Conservation (phyloP, 2,888 invertebrate species). For the Drosophila ustulata region DNA sequence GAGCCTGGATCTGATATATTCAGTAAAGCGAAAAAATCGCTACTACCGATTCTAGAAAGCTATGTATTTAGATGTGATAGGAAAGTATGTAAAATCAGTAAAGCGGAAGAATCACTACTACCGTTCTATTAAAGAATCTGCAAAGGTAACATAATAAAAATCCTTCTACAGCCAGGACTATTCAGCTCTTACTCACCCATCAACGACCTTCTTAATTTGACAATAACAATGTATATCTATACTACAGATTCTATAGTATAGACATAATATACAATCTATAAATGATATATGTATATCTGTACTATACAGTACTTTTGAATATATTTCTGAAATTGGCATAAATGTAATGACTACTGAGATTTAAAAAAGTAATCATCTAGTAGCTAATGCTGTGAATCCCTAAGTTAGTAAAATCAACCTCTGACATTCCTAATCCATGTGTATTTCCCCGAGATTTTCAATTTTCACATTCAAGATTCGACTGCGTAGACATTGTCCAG, state of each 20-base stretch:
- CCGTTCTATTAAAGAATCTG: not conserved
- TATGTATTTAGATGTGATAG: not conserved
- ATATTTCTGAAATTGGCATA: not conserved
- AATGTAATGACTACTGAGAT: not conserved
- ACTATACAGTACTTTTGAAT: not conserved
- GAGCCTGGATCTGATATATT: too few relatives aligned
- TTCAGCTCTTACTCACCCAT: too few relatives aligned
- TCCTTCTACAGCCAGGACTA: too few relatives aligned
- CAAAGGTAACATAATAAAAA: not conserved
- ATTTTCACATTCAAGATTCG: not conserved
- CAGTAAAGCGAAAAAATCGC: too few relatives aligned
- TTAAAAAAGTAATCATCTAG: not conserved
- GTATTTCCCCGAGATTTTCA: not conserved
- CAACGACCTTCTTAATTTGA: too few relatives aligned
- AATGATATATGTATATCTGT: too few relatives aligned
- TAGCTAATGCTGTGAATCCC: not conserved
- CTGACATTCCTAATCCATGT: not conserved
- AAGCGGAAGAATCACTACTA: not conserved
- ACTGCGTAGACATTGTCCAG: conserved; percentile 15
- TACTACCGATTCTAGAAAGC: not conserved
- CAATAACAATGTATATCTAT: too few relatives aligned
- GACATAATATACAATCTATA: too few relatives aligned
- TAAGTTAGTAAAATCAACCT: too few relatives aligned
- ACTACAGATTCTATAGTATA: too few relatives aligned
- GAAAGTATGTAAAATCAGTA: not conserved